Conservation (phyloP, 2,888 invertebrate species). For the Merodon equestris region DNA sequence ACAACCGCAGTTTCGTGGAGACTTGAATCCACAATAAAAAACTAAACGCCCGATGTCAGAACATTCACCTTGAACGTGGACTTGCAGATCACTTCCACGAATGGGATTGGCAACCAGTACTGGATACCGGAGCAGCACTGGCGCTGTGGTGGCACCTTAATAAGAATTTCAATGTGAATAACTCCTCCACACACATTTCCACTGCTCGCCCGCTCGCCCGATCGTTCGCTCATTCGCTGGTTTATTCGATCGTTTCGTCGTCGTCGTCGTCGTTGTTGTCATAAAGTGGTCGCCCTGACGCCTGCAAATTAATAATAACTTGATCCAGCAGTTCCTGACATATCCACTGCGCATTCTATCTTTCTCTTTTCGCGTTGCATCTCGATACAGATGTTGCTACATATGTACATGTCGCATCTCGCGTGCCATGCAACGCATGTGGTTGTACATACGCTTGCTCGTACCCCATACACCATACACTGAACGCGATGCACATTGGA, state of each 20-base stretch:
- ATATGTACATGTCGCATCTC: conserved; percentile 59
- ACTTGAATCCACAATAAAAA: background rate
- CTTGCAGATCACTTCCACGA: conserved; percentile 66
- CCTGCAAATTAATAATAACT: conserved; percentile 68
- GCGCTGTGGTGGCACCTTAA: conserved; percentile 65
- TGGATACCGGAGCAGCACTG: conserved; percentile 27
- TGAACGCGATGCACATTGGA: conserved; percentile 56
- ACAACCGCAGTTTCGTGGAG: conserved; percentile 48
- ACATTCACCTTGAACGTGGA: conserved; percentile 69
- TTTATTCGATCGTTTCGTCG: conserved; percentile 34
- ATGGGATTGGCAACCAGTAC: conserved; percentile 64
- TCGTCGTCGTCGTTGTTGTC: conserved; percentile 63
- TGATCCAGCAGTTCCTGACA: conserved; percentile 67
- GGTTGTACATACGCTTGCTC: conserved; percentile 42
- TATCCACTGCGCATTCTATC: conserved; percentile 57
- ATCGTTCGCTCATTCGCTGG: conserved; percentile 27
- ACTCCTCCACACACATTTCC: conserved; percentile 53
- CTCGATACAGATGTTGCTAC: conserved; percentile 19
- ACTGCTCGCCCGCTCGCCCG: no score
- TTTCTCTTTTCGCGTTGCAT: conserved; percentile 1
- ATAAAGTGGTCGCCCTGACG: conserved; percentile 67
- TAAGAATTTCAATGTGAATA: conserved; percentile 27
- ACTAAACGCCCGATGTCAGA: conserved; percentile 60
- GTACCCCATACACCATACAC: conserved; percentile 52
- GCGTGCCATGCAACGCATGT: conserved; percentile 63